Conservation (phyloP, 2,888 invertebrate genomes). For the Buathra laborator region DNA sequence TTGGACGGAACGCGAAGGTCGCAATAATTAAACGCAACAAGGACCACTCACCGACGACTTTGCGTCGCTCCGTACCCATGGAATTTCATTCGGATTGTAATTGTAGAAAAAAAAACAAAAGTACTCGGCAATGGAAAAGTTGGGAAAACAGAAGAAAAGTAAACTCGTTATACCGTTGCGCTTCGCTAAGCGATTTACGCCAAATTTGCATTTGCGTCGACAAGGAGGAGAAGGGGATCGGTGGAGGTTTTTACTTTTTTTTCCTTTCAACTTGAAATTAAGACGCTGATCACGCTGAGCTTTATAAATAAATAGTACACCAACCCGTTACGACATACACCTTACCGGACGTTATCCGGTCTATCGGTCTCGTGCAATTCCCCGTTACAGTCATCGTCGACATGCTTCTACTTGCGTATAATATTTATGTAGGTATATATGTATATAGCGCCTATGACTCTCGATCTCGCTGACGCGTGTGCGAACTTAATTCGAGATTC, state of each 20-base stretch:
- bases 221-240: too few species aligned
- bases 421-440: background rate
- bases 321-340: too few species aligned
- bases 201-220: too few species aligned
- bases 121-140: too few species aligned
- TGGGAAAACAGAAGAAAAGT: too few species aligned
- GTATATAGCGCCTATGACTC: background rate
- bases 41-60: background rate
- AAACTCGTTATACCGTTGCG: too few species aligned
- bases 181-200: too few species aligned
- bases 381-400: background rate
- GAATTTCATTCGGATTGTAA: background rate
- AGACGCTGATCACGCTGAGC: background rate
- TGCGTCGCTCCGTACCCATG: background rate
- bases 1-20: background rate
- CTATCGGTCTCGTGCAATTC: too few species aligned
- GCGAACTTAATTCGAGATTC: conserved; percentile 72
- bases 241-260: too few species aligned
- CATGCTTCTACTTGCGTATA: background rate
- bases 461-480: conserved; percentile 29
- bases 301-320: background rate
- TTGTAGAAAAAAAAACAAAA: background rate
- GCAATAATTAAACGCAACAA: background rate
- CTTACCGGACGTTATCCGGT: background rate
- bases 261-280: background rate